Percentiles rank a stretch among this genome's conserved stretches.
Conservation (phyloP, 2,113 vertebrate genomes). For the Poecile atricapillus region DNA sequence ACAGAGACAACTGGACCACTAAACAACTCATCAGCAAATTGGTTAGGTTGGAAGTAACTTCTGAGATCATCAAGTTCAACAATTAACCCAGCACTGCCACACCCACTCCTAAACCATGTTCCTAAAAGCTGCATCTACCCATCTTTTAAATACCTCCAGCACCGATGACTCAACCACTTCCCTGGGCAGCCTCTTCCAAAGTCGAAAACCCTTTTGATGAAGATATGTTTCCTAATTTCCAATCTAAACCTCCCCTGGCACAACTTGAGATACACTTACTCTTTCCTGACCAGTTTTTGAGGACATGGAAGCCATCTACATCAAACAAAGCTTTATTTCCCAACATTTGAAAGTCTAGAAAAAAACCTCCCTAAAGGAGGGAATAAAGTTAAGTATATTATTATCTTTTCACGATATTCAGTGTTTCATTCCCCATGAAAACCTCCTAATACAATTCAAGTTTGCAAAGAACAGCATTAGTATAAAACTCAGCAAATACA, state of each 20-base stretch:
- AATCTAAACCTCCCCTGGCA: background rate
- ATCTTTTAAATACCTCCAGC: background rate
- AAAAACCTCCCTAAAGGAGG: background rate
- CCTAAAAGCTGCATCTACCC: background rate
- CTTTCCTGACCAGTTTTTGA: background rate
- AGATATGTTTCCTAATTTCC: background rate
- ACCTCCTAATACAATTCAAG: background rate
- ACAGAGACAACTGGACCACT: background rate
- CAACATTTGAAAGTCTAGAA: background rate
- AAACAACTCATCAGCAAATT: background rate
- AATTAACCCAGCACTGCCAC: background rate
- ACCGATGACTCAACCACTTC: background rate
- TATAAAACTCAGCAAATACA: constrained; percentile 14
- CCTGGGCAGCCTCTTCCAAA: background rate
- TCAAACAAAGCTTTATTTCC: background rate
- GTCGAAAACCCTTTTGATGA: background rate
- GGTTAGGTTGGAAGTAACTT: background rate
- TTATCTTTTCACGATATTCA: background rate
- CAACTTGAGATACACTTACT: background rate
- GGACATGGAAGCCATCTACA: background rate
- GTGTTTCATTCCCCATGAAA: background rate
- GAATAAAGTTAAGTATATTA: background rate
- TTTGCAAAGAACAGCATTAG: background rate
- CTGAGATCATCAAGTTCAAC: background rate
- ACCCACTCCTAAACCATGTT: background rate